phyloP scores from a whole-genome alignment of 2,797 vertebrate genomes.

The Leucoraja ocellata region DNA sequence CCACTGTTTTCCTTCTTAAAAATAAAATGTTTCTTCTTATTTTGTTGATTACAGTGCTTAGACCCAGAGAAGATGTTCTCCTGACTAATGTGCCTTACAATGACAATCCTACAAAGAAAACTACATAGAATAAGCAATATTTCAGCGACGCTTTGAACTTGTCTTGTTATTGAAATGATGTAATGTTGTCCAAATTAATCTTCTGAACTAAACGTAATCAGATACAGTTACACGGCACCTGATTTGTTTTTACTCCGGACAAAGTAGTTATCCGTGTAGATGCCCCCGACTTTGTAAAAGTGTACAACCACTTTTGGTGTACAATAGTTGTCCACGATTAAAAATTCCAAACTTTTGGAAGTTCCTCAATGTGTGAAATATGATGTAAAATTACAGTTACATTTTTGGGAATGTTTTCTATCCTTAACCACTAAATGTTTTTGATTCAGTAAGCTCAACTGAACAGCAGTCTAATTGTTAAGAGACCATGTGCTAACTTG shows the following conservation, averaged over 20 bases:
- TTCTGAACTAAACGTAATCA: background rate
- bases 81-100: background rate
- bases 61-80: conserved; percentile 11
- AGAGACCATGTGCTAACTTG: background rate
- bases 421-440: background rate
- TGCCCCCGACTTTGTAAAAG: background rate
- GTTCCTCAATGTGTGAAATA: background rate
- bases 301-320: background rate
- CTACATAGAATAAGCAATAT: background rate
- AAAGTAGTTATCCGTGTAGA: background rate
- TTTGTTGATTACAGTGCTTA: background rate
- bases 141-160: background rate
- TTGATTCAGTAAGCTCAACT: background rate
- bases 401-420: background rate
- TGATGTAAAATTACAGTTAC: background rate
- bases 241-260: background rate
- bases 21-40: background rate
- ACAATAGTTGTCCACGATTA: background rate
- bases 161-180: background rate
- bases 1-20: background rate
- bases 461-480: background rate
- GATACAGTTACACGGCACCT: background rate
- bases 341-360: background rate
- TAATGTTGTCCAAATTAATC: background rate
- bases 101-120: conserved; percentile 2